Evolutionary conservation across 2,888 invertebrate species (phyloP).

Genomic region (Adela reaumurella): DNA sequence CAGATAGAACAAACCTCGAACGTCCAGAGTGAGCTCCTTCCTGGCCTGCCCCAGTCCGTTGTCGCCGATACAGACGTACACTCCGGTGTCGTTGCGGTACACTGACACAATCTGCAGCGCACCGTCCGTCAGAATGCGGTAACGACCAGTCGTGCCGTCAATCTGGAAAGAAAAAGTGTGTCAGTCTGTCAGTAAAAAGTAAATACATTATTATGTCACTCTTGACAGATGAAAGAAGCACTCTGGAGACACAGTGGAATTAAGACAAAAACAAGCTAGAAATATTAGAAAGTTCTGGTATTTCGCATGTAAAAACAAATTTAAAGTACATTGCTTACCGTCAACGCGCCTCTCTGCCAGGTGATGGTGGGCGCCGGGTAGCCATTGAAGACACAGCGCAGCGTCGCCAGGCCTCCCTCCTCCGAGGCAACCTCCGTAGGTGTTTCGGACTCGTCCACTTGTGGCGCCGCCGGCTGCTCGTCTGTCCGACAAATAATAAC

Average conservation of each 20-base stretch:
- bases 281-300: too few species aligned
- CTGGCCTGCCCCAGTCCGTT: constrained; percentile 71
- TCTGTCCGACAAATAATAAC: constrained; percentile 1
- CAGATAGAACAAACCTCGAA: constrained; percentile 73
- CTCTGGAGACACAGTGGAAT: too few species aligned
- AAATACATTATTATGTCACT: too few species aligned
- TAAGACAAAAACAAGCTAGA: too few species aligned
- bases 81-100: constrained; percentile 76
- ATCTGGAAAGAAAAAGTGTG: constrained; percentile 61
- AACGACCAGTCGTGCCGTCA: constrained; percentile 67
- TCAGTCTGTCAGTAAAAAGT: too few species aligned
- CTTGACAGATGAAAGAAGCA: too few species aligned
- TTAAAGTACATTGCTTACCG: too few species aligned
- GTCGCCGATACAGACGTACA: constrained; percentile 81
- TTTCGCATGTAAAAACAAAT: too few species aligned
- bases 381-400: constrained; percentile 73
- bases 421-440: constrained; percentile 62
- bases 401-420: constrained; percentile 70
- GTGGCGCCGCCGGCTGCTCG: constrained; percentile 32
- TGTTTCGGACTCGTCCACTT: constrained; percentile 29
- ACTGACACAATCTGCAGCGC: constrained; percentile 80
- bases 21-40: constrained; percentile 65
- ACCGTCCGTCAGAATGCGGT: constrained; percentile 67
- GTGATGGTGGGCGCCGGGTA: constrained; percentile 73
- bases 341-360: constrained; percentile 70